Conservation (phyloP, 2,888 invertebrate species). For the Mesorhabditis sp. region DNA sequence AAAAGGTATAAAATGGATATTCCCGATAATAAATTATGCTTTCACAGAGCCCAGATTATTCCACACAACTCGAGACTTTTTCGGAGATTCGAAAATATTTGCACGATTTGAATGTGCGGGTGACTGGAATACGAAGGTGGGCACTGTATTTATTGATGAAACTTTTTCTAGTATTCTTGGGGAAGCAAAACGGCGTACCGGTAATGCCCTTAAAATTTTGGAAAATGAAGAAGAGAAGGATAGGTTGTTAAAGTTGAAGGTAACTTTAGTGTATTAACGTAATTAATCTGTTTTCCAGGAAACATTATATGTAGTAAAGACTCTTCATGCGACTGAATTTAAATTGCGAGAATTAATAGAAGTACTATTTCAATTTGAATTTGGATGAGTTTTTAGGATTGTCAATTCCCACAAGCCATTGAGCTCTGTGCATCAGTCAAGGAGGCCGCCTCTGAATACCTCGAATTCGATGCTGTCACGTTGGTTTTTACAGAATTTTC, state of each 20-base stretch:
- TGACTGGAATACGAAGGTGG: constrained; percentile 12
- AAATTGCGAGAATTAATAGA: constrained; percentile 41
- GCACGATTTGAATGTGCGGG: constrained; percentile 14
- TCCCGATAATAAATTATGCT: not conserved
- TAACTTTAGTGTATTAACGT: constrained; percentile 68
- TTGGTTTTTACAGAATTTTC: constrained; percentile 11
- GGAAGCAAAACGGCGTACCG: constrained; percentile 65
- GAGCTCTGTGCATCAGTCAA: constrained; percentile 40
- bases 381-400: constrained; percentile 22
- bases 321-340: constrained; percentile 62
- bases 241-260: constrained; percentile 75
- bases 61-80: constrained; percentile 74
- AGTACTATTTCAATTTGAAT: constrained; percentile 16
- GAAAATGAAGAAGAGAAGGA: constrained; percentile 86
- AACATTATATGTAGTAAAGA: constrained; percentile 70
- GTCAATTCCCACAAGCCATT: constrained; percentile 48
- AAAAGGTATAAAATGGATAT: constrained; percentile 65
- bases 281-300: not conserved
- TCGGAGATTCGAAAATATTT: constrained; percentile 60
- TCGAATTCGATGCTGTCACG: constrained; percentile 38
- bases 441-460: constrained; percentile 30
- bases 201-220: constrained; percentile 71
- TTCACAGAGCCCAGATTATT: constrained; percentile 69
- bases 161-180: constrained; percentile 64
- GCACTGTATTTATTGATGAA: constrained; percentile 7